phyloP scores from a whole-genome alignment of 2,888 invertebrate genomes.

The Spatulosminthurus flaviceps region DNA sequence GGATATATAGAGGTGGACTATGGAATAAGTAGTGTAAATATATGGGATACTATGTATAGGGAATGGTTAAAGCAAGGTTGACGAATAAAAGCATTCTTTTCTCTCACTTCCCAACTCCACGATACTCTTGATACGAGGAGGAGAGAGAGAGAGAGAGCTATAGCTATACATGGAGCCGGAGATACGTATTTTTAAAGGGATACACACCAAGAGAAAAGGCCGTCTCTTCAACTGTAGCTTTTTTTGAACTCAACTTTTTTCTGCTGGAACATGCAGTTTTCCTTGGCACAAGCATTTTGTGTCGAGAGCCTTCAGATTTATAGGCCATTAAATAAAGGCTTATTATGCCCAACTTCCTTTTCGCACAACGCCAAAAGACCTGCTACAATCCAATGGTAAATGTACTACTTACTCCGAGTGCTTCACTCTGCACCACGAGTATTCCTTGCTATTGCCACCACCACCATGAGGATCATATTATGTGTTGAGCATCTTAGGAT shows the following conservation, averaged over 20 bases:
- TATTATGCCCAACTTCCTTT: slow-evolving; percentile 64
- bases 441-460: too few relatives aligned
- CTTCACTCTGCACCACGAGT: neutral
- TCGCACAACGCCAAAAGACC: slow-evolving; percentile 61
- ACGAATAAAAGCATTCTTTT: neutral
- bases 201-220: neutral
- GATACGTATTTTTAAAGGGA: neutral
- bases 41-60: too few relatives aligned
- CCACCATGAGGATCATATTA: too few relatives aligned
- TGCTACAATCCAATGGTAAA: slow-evolving; percentile 53
- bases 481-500: too few relatives aligned
- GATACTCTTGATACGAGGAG: neutral
- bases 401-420: neutral
- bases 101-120: neutral
- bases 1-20: too few relatives aligned
- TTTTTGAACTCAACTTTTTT: slow-evolving; percentile 52
- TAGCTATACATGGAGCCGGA: neutral
- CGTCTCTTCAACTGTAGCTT: slow-evolving; percentile 42
- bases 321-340: slow-evolving; percentile 64
- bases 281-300: slow-evolving; percentile 62
- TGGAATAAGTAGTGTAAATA: too few relatives aligned
- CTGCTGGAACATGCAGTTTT: slow-evolving; percentile 63
- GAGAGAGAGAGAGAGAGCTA: too few relatives aligned
- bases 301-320: slow-evolving; percentile 64
- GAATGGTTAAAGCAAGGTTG: too few relatives aligned